Evolutionary conservation across 1,140 invertebrate species (phyloP).

Genomic region (Solenopsis fugax): DNA sequence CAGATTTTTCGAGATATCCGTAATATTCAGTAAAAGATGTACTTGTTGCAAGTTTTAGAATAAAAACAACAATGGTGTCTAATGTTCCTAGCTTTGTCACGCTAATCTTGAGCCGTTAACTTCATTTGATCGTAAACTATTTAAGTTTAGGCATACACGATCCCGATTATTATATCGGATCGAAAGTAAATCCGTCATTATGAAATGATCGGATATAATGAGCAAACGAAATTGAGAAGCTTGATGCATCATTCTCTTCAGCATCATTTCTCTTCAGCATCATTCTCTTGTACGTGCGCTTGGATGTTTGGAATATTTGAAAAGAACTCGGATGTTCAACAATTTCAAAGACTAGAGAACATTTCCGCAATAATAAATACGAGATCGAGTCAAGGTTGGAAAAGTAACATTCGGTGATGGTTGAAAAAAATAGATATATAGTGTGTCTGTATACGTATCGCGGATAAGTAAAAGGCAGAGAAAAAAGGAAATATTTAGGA

Average conservation of each 20-base stretch:
- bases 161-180: neutral
- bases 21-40: no score
- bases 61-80: neutral
- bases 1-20: neutral
- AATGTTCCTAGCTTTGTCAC: constrained; percentile 17
- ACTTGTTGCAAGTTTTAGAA: neutral
- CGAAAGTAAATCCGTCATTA: neutral
- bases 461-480: neutral
- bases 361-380: neutral
- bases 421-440: neutral
- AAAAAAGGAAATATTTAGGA: constrained; percentile 12
- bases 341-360: neutral
- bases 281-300: neutral
- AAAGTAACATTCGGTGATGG: neutral
- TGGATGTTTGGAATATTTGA: neutral
- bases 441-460: neutral
- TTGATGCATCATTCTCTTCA: neutral
- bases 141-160: neutral
- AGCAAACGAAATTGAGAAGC: constrained; percentile 7
- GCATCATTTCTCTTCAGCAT: neutral
- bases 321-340: neutral
- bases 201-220: neutral
- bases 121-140: constrained; percentile 3
- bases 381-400: neutral
- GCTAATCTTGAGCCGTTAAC: constrained; percentile 3